A percentile compares a stretch with the other conserved stretches of the same genome.
These are phyloP conservation scores for Otolemur garnettii DNA, from an alignment of 2,113 vertebrate genomes.

Conservation along the genomic window DNA sequence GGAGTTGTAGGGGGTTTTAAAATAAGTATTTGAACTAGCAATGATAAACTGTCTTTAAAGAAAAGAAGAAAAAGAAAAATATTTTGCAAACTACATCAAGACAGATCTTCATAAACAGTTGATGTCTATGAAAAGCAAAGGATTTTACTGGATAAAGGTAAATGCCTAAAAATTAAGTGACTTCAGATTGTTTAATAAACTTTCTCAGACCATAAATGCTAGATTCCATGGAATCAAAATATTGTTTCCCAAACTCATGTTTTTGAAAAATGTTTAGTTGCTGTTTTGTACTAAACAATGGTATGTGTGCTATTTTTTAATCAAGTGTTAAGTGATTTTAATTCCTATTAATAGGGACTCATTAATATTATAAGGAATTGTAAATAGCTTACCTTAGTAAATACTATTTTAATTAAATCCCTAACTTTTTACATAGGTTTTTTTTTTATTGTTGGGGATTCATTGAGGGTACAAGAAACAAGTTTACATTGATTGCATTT, in stretches of 20 bases:
- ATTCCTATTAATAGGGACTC: neutral
- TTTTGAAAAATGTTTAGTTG: slow-evolving; percentile 21
- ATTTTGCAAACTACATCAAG: neutral
- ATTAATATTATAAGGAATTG: neutral
- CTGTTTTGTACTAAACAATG: neutral
- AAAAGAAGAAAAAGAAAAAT: neutral
- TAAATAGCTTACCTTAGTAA: neutral
- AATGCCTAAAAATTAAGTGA: slow-evolving; percentile 12
- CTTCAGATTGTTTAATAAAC: neutral
- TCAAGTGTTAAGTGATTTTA: neutral
- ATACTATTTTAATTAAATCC: neutral
- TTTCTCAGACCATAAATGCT: neutral
- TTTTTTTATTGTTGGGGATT: no score
- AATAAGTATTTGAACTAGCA: neutral
- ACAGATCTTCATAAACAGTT: neutral
- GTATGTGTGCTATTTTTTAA: neutral
- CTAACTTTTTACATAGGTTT: neutral
- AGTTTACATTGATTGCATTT: no score
- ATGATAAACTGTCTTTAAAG: neutral
- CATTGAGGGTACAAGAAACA: no score
- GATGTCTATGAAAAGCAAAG: neutral
- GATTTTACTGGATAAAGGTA: neutral
- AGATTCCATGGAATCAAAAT: slow-evolving; percentile 7
- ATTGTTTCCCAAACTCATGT: neutral
- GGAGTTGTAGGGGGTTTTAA: neutral